Percentiles rank a stretch among this genome's conserved stretches.
Conservation (phyloP, 2,888 invertebrate species). For the Nymphalis urticae region DNA sequence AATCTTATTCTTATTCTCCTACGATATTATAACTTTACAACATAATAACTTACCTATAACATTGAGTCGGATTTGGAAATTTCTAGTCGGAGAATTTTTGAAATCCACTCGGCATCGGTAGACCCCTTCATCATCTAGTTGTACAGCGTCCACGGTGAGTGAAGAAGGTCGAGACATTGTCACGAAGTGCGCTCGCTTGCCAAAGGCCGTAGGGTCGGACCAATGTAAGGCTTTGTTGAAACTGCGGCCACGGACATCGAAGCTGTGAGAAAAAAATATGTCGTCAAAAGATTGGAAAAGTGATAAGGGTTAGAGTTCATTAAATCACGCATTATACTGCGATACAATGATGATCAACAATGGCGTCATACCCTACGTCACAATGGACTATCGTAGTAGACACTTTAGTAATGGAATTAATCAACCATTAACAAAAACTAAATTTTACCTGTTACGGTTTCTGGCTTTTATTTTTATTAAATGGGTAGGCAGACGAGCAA, state of each 20-base stretch:
- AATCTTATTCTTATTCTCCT: no score
- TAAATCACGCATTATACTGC: no score
- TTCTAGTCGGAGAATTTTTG: conserved; percentile 92
- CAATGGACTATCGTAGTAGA: no score
- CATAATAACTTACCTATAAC: conserved; percentile 88
- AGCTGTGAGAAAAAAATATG: conserved; percentile 75
- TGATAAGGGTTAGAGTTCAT: no score
- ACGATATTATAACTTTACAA: neutral
- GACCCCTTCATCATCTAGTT: conserved; percentile 91
- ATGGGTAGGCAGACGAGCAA: no score
- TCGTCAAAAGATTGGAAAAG: neutral
- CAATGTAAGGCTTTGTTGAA: conserved; percentile 91
- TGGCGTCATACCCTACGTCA: no score
- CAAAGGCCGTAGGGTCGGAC: conserved; percentile 91
- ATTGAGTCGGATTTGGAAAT: conserved; percentile 92
- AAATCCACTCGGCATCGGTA: conserved; percentile 95
- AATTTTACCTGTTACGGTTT: no score
- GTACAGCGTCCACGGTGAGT: conserved; percentile 90
- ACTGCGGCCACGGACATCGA: conserved; percentile 91
- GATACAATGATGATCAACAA: no score
- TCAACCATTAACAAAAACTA: no score
- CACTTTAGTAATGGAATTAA: no score
- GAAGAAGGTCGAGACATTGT: conserved; percentile 90
- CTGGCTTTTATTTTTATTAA: no score
- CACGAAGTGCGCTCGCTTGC: conserved; percentile 91